Base-by-base conservation (phyloP, 2,888 invertebrate species). In the Xanthorhoe designata region DNA sequence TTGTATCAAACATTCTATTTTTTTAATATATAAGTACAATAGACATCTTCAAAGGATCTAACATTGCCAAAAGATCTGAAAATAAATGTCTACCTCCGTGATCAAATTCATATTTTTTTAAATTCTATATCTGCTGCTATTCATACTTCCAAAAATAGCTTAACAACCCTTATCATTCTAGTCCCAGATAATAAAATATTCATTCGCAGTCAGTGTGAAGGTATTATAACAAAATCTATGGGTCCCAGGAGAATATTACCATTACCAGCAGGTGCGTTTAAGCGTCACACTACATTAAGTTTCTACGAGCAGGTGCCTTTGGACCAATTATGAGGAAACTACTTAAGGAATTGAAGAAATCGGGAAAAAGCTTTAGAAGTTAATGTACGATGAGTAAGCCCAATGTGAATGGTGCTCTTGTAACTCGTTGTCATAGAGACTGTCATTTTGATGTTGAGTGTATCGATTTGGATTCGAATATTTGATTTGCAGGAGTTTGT, bases 281-380 rank as follows among this genome's bases (percentile, higher is more conserved):
- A 73, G 69, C 73, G 69, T 59, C 65, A 69, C 71, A 69, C 68
- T 45, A 71, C 73, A 75, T 75, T 75, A 72, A 70, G 13, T 56
- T 70, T 61, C 61, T 60, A 66, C 70, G 71, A 56, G 17, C 61
- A 69, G 63, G 63, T 66, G 66, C 8, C 55, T 49, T 57, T 13
- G n/a, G 3, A 15, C 38, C 38, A 42, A 42, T 63, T 60, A 67
- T 29, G 54, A 42, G 10, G 45, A 42, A 56, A 65, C 65, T 61
- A 56, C 51, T 18, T 59, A 24, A 3, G 24, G n/a, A 38, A 50
- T 32, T 51, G 50, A 51, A 42, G 38, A 42, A 42, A 42, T 42
- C 38, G 13, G 13, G 38, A 42, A 3, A 32, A 7, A 42, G 38
- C 38, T 42, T 42, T 13, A 13, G 13, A 42, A 42, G 10, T 13